phyloP scores from a whole-genome alignment of 2,113 vertebrate genomes.

The Monopterus albus region DNA sequence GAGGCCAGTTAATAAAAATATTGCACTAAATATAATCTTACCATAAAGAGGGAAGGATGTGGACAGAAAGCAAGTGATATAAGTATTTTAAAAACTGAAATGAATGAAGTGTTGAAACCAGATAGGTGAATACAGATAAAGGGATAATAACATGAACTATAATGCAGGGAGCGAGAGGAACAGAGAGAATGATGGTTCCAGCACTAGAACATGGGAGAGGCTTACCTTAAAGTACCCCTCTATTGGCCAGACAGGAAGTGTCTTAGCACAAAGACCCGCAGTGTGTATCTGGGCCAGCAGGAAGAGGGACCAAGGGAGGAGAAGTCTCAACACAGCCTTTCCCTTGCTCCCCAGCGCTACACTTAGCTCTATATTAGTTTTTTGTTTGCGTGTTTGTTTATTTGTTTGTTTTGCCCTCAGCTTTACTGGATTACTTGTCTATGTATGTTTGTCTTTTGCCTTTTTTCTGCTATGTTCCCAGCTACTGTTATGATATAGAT shows the following conservation, averaged over 20 bases:
- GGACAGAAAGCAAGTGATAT: slow-evolving; percentile 5
- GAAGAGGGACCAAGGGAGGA: slow-evolving; percentile 66
- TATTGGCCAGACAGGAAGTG: slow-evolving; percentile 72
- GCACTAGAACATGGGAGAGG: slow-evolving; percentile 41
- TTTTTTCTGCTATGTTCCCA: no score
- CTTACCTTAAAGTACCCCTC: slow-evolving; percentile 75
- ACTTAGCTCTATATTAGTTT: slow-evolving; percentile 33
- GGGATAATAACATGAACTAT: not conserved
- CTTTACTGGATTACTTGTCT: not conserved
- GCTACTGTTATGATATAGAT: no score
- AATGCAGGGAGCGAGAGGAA: slow-evolving; percentile 12
- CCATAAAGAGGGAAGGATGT: not conserved
- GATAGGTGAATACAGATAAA: not conserved
- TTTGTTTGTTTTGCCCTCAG: no score
- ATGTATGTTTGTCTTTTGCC: no score
- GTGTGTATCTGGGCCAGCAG: slow-evolving; percentile 75
- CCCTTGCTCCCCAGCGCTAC: slow-evolving; percentile 34
- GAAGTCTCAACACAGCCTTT: slow-evolving; percentile 67
- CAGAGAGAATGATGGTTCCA: slow-evolving; percentile 32
- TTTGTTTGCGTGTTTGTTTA: slow-evolving; percentile 19
- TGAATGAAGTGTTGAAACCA: slow-evolving; percentile 4
- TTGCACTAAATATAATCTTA: slow-evolving; percentile 1
- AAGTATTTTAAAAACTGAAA: not conserved
- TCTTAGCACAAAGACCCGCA: slow-evolving; percentile 74
- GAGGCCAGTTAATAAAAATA: not conserved